Evolutionary conservation across 2,113 vertebrate genomes (phyloP).

Genomic region (Oxyruncus cristatus): DNA sequence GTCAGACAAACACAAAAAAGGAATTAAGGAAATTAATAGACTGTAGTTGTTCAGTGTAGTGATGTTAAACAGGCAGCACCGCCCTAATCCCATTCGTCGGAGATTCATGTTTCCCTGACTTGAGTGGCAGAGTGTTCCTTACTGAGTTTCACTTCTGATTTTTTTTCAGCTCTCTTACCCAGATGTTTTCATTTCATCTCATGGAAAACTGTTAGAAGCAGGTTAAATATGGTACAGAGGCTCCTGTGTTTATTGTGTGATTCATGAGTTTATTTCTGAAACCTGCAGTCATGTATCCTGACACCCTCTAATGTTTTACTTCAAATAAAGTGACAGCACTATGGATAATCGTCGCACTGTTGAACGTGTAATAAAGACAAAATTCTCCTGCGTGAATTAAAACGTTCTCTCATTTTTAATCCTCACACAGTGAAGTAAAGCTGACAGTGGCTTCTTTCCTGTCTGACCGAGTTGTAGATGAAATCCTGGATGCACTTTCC

Average conservation of each 20-base stretch:
- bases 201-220: constrained; percentile 36
- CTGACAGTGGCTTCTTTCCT: constrained; percentile 95
- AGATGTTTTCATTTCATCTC: constrained; percentile 54
- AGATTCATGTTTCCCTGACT: background rate
- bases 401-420: constrained; percentile 38
- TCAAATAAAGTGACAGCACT: constrained; percentile 5
- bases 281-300: constrained; percentile 17
- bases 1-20: background rate
- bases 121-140: background rate
- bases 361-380: background rate
- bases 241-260: constrained; percentile 57
- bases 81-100: background rate
- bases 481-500: constrained; percentile 92
- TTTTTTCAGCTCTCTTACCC: constrained; percentile 32
- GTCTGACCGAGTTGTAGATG: constrained; percentile 95
- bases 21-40: background rate
- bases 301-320: background rate
- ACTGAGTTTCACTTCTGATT: background rate
- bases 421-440: constrained; percentile 88
- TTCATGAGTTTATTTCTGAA: constrained; percentile 59
- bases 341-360: background rate
- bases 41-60: background rate
- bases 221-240: constrained; percentile 45
- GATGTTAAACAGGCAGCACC: background rate
- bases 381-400: background rate